Base-by-base conservation (phyloP, 2,113 vertebrate genomes). In the Dromiciops gliroides region DNA sequence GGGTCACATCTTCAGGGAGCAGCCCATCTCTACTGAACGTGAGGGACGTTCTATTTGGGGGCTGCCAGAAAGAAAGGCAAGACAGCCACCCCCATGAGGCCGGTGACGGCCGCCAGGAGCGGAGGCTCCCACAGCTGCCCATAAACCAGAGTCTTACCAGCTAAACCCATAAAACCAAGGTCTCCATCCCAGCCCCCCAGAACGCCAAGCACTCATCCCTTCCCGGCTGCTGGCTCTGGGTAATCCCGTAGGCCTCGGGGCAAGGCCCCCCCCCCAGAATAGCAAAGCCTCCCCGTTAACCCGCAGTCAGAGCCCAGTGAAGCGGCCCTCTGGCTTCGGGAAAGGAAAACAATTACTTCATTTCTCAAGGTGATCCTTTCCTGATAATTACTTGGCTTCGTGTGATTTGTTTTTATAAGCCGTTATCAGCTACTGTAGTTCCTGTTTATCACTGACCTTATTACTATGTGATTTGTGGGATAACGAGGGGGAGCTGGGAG, bases 361-460 rank as follows among this genome's bases (percentile, higher is more conserved):
- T 89, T 89, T 48, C 89, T 89, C 89, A 25, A 89, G 89, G 23
- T 49, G 89, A 49, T 89, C 89, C 48, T 49, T 89, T 89, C 48
- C 48, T 31, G 89, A 25, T 49, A 49, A 49, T 89, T 89, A 28
- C 89, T 49, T 14, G 44, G 89, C 48, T 89, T 89, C 48, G 25
- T 89, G 89, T 89, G 89, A 89, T 89, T 28, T 89, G 89, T 89
- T 89, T 89, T 89, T 89, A 89, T 49, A 49, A 48, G 89, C 89
- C 25, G 8, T 48, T 89, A 89, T 89, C 89, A 89, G 89, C 89
- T 28, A 49, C 89, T 49, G 47, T 47, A 47, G 88, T 47, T 89
- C 16, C 88, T 89, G 88, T 89, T 89, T 89, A 89, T 89, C 23
- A 25, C 89, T 89, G 89, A 48, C 89, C 89, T 49, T 48, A 26